A percentile compares a stretch with the other conserved stretches of the same genome.
These are phyloP conservation scores for Phorcus lineatus DNA, from an alignment of 2,888 invertebrate species.

Conservation along the genomic window DNA sequence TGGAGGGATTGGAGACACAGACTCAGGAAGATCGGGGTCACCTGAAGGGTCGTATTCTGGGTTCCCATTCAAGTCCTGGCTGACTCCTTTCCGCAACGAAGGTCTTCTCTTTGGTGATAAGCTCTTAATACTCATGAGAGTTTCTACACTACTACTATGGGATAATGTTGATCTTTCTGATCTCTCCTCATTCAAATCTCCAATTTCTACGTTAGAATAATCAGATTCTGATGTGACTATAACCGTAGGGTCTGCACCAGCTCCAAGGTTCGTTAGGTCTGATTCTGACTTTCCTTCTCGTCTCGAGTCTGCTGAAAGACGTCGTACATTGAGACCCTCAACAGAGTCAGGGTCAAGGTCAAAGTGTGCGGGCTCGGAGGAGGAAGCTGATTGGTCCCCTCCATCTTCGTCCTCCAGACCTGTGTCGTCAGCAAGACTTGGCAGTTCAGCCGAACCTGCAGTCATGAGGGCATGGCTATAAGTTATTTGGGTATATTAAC, in stretches of 20 bases:
- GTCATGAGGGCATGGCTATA: too few relatives aligned
- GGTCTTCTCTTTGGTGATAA: slow-evolving; percentile 60
- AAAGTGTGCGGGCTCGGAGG: slow-evolving; percentile 35
- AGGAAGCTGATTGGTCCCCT: not conserved
- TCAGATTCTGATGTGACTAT: slow-evolving; percentile 61
- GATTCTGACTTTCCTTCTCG: not conserved
- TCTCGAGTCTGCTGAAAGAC: not conserved
- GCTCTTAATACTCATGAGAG: slow-evolving; percentile 66
- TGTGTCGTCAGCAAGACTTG: slow-evolving; percentile 65
- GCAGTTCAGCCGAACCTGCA: slow-evolving; percentile 50
- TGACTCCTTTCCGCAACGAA: slow-evolving; percentile 42
- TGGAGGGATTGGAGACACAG: not conserved
- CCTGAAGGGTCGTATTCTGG: slow-evolving; percentile 42
- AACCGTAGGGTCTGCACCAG: slow-evolving; percentile 40
- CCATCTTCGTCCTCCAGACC: slow-evolving; percentile 72
- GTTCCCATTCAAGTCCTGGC: slow-evolving; percentile 68
- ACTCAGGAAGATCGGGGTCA: slow-evolving; percentile 22
- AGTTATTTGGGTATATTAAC: too few relatives aligned
- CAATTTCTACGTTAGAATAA: slow-evolving; percentile 72
- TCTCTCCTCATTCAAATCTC: slow-evolving; percentile 67
- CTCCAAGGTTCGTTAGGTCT: not conserved
- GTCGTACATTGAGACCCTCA: not conserved
- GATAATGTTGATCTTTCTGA: slow-evolving; percentile 65
- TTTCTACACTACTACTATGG: slow-evolving; percentile 69
- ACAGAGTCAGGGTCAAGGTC: slow-evolving; percentile 32